Percentiles rank a stretch among this genome's conserved stretches.
These are phyloP conservation scores for Botia kubotai DNA, from an alignment of 2,797 vertebrate species.

Conservation along the genomic window DNA sequence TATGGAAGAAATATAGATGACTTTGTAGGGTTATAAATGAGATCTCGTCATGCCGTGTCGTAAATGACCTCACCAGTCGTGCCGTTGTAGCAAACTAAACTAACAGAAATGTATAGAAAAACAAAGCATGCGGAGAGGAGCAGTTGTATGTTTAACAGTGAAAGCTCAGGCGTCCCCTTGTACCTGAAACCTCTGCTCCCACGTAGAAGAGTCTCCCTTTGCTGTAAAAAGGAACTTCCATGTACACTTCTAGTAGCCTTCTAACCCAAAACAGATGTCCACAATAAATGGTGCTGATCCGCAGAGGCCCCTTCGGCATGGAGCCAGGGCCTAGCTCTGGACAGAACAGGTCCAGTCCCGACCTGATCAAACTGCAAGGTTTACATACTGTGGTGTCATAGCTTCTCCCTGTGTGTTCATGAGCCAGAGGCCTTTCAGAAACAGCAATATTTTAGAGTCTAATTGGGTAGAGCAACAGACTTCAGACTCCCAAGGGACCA, in stretches of 20 bases:
- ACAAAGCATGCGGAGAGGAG: slow-evolving; percentile 77
- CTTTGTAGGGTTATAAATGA: slow-evolving; percentile 91
- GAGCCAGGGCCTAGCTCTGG: slow-evolving; percentile 68
- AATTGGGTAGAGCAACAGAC: slow-evolving; percentile 85
- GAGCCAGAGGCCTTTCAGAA: slow-evolving; percentile 75
- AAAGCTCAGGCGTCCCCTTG: slow-evolving; percentile 58
- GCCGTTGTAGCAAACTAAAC: slow-evolving; percentile 83
- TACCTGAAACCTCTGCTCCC: slow-evolving; percentile 78
- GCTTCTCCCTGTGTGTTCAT: slow-evolving; percentile 71
- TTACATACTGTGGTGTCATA: slow-evolving; percentile 77
- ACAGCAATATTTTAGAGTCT: slow-evolving; percentile 87
- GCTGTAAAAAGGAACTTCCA: slow-evolving; percentile 88
- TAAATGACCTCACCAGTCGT: slow-evolving; percentile 88
- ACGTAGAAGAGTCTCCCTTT: slow-evolving; percentile 78
- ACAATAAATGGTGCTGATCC: slow-evolving; percentile 87
- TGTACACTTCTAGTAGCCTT: slow-evolving; percentile 85
- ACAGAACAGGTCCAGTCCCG: slow-evolving; percentile 76
- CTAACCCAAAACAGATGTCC: slow-evolving; percentile 93
- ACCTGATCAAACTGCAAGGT: slow-evolving; percentile 91
- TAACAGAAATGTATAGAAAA: slow-evolving; percentile 85
- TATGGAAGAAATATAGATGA: too few relatives aligned
- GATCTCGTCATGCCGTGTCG: slow-evolving; percentile 82
- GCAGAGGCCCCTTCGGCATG: slow-evolving; percentile 77
- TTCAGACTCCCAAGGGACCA: slow-evolving; percentile 79
- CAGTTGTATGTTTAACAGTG: slow-evolving; percentile 47